These are phyloP conservation scores for Acanthococcus lagerstroemiae DNA, from an alignment of 2,888 invertebrate species.

Conservation along the genomic window DNA sequence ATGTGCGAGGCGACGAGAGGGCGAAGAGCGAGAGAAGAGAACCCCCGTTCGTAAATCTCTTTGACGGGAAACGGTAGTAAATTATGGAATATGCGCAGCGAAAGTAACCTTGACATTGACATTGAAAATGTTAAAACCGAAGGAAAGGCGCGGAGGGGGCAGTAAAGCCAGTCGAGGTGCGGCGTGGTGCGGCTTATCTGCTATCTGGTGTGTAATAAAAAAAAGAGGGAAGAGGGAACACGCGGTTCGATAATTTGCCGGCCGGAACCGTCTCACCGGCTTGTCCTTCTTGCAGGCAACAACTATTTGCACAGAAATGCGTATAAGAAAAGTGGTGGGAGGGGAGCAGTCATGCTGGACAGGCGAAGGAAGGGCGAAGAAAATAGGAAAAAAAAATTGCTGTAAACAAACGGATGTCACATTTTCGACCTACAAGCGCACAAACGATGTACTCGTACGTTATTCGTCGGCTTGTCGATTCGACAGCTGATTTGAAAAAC, in stretches of 20 bases:
- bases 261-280: conserved; percentile 8
- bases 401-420: conserved; percentile 3
- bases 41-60: no score
- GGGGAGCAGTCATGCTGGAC: not conserved
- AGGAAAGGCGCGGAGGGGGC: not conserved
- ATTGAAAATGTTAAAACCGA: conserved; percentile 7
- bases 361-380: not conserved
- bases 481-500: no score
- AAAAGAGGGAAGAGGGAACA: not conserved
- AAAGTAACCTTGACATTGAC: conserved; percentile 31
- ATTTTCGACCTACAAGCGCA: not conserved
- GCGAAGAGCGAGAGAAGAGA: no score
- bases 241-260: conserved; percentile 26
- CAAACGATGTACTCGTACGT: not conserved
- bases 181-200: not conserved
- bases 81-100: conserved; percentile 24
- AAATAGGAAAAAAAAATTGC: not conserved
- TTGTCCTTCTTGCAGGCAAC: not conserved
- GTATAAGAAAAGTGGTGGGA: not conserved
- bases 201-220: not conserved
- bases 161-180: no score
- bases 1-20: no score
- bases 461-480: no score
- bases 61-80: conserved; percentile 12
- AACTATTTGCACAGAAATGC: not conserved